These are phyloP conservation scores for Dryocosmus kuriphilus DNA, from an alignment of 2,888 invertebrate genomes.

Conservation along the genomic window DNA sequence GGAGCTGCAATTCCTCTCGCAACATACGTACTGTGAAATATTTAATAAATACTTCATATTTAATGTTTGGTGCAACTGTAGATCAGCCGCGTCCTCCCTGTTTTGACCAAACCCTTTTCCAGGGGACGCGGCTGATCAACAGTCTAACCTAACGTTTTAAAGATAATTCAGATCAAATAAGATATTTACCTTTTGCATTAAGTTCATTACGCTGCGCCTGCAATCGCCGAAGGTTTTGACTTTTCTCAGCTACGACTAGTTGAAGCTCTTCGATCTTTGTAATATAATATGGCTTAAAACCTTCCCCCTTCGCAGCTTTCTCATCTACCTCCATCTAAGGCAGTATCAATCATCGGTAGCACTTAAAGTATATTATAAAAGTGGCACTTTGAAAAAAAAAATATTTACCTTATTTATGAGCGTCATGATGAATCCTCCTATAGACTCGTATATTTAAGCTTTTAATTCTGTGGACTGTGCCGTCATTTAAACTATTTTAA, in stretches of 20 bases:
- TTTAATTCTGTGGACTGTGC: not conserved
- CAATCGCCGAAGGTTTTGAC: slow-evolving; percentile 96
- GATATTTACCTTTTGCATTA: slow-evolving; percentile 92
- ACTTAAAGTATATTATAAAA: slow-evolving; percentile 1
- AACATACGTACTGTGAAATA: slow-evolving; percentile 91
- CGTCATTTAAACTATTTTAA: slow-evolving; percentile 5
- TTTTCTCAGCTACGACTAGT: slow-evolving; percentile 97
- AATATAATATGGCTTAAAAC: slow-evolving; percentile 96
- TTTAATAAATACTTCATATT: not conserved
- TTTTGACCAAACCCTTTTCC: too few species aligned
- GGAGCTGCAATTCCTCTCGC: slow-evolving; percentile 96
- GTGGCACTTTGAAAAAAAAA: not conserved
- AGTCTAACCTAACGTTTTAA: too few species aligned
- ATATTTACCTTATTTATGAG: slow-evolving; percentile 71
- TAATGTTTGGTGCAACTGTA: too few species aligned
- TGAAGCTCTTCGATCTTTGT: slow-evolving; percentile 99
- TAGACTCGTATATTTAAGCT: not conserved
- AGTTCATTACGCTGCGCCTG: slow-evolving; percentile 99
- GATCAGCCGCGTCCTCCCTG: too few species aligned
- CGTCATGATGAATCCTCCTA: slow-evolving; percentile 68
- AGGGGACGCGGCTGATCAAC: too few species aligned
- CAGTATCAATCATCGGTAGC: slow-evolving; percentile 36
- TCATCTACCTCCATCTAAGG: slow-evolving; percentile 87
- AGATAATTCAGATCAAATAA: slow-evolving; percentile 18
- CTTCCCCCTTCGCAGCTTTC: slow-evolving; percentile 85